Evolutionary conservation across 2,797 vertebrate genomes (phyloP).

Genomic region (Mionectes olivaceus): DNA sequence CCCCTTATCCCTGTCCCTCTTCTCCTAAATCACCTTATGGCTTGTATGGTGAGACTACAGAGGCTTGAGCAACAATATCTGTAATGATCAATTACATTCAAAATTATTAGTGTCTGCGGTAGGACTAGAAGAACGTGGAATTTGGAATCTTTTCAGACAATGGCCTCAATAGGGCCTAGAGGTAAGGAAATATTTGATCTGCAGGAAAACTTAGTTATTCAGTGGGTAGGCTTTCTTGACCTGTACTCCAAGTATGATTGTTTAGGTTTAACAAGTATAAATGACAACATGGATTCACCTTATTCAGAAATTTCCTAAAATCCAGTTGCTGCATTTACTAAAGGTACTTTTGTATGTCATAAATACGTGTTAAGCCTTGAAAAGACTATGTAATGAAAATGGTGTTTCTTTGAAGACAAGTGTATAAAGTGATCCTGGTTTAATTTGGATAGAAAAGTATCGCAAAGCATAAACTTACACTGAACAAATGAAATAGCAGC

Average conservation of each 20-base stretch:
- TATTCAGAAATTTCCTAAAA: not conserved
- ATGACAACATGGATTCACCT: not conserved
- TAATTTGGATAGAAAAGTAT: not conserved
- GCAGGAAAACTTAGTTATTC: not conserved
- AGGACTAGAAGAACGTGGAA: not conserved
- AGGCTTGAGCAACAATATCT: not conserved
- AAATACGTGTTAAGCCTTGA: not conserved
- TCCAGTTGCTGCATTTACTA: not conserved
- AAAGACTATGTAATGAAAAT: not conserved
- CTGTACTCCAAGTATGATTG: not conserved
- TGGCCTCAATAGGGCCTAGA: not conserved
- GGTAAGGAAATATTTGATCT: not conserved
- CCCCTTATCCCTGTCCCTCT: not conserved
- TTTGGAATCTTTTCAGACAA: not conserved
- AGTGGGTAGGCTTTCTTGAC: not conserved
- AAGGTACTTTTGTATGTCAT: not conserved
- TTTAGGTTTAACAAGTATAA: not conserved
- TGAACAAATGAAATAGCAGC: not conserved
- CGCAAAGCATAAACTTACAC: not conserved
- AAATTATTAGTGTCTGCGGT: not conserved
- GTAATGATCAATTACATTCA: not conserved
- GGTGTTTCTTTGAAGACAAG: not conserved
- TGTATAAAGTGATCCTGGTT: not conserved
- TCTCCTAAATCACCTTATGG: not conserved
- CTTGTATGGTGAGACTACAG: not conserved